Base-by-base conservation (phyloP, 2,888 invertebrate species). In the Rosalia funebris region DNA sequence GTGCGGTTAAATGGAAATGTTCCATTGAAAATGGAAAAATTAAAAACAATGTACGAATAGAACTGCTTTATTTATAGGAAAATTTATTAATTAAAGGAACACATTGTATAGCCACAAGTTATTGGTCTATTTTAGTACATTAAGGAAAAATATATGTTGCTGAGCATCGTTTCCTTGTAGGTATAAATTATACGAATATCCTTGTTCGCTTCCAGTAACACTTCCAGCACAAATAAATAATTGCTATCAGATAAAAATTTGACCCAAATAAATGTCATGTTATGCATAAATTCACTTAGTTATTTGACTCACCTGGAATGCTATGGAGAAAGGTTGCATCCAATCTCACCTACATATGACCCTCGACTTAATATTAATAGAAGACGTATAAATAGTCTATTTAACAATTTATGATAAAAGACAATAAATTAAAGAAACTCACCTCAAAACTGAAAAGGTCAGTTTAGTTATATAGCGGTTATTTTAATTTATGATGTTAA, bases 261-360 rank as follows among this genome's bases (percentile, higher is more conserved):
- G 34, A 34, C 11, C 34, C 11, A 34, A 34, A 34, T 34, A 34
- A 34, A 34, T 34, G 34, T 34, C 34, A 34, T 34, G 34, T 2
- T 34, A 34, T n/a, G 34, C 34, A 34, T 34, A 34, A 34, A n/a
- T 34, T 34, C 11, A 34, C 11, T 34, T 34, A 7, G 11, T 34
- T 34, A 34, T 11, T 11, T 11, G 34, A 34, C 34, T 11, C 34
- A n/a, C 10, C 11, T 34, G 34, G 34, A 34, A 34, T 34, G 34
- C 11, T 34, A 34, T 11, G 11, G 34, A 11, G 34, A 34, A 34
- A 34, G 34, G 34, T n/a, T 34, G 34, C 34, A 34, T 34, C 34
- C 34, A 7, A 34, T 11, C 34, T 34, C 34, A 34, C 34, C 34
- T 34, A 34, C 34, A n/a, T 34, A 34, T 34, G 34, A 34, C 34